Evolutionary conservation across 2,113 vertebrate genomes (phyloP), one percentile per base, ranked within the genome.

Genomic region (Oplegnathus fasciatus): DNA sequence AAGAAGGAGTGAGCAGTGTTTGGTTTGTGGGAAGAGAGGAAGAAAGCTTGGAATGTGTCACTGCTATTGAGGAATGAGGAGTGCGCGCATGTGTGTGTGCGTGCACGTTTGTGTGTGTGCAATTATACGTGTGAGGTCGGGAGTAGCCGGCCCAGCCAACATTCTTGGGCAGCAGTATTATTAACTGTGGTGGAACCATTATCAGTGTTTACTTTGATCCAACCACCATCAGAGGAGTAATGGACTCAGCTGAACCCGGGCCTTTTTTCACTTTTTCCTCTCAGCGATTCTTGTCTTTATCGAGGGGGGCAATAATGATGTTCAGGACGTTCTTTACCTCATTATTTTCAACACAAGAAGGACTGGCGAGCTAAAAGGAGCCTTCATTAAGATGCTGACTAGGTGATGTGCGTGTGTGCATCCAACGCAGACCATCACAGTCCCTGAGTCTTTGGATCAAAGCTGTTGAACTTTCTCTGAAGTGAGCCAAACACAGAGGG

Each of bases 21-120:
- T 93, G 91, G 90, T 94, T 95, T 94, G 91, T 91, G 93, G 92
- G 85, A 92, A 90, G 86, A 93, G 86, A 89, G 78, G 90, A 93
- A 86, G 90, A 93, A 93, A 94, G 89, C 79, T 84, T 40, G 83
- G 93, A 91, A 93, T 93, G 82, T 93, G 90, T 93, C 92, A 88
- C 83, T 82, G 92, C 82, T 60, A 78, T 77, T 90, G 88, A 92
- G 90, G 91, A 93, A 90, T 93, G 91, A 91, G 84, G 72, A 77
- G 80, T 75, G 80, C 84, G 78, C 75, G 68, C 40, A 37, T 55
- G 62, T 32, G 74, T 24, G 48, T 13, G 62, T 14, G 55, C 28
- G 60, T 34, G 42, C 24, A 34, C 13, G n/a, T 5, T 32, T 65
- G 76, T 64, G 80, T 69, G 79, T 28, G 78, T 68, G 65, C 81